Percentiles rank a stretch among this genome's conserved stretches.
These are phyloP conservation scores for Dicerorhinus sumatrensis DNA, from an alignment of 2,113 vertebrate species.

Conservation along the genomic window DNA sequence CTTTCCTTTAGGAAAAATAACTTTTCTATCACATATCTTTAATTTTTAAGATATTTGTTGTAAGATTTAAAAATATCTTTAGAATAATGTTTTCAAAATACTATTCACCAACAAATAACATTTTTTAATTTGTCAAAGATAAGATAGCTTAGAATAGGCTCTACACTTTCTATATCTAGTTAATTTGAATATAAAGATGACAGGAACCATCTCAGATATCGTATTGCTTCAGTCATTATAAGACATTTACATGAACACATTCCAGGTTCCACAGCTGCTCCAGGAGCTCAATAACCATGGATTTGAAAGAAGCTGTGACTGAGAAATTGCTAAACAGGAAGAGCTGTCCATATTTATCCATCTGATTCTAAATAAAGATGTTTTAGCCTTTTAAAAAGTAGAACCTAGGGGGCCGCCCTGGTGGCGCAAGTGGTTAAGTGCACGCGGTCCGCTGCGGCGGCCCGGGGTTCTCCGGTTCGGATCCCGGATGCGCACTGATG, in stretches of 20 bases:
- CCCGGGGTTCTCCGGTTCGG: too few species aligned
- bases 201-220: background rate
- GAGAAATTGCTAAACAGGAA: background rate
- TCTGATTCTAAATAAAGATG: background rate
- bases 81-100: constrained; percentile 33
- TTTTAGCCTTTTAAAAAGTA: background rate
- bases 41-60: constrained; percentile 25
- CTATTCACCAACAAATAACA: background rate
- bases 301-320: background rate
- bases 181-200: background rate
- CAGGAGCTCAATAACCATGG: background rate
- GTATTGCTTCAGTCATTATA: background rate
- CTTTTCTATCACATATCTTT: background rate
- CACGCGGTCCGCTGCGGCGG: too few species aligned
- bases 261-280: background rate
- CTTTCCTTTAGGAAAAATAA: constrained; percentile 47
- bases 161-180: background rate
- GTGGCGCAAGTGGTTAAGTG: too few species aligned
- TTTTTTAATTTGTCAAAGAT: background rate
- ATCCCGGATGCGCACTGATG: too few species aligned
- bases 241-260: background rate
- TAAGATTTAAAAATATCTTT: constrained; percentile 11
- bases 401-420: too few species aligned
- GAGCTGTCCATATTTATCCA: background rate
- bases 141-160: background rate